These are phyloP conservation scores for Catharus ustulatus DNA, from an alignment of 2,797 vertebrate species.

Conservation along the genomic window DNA sequence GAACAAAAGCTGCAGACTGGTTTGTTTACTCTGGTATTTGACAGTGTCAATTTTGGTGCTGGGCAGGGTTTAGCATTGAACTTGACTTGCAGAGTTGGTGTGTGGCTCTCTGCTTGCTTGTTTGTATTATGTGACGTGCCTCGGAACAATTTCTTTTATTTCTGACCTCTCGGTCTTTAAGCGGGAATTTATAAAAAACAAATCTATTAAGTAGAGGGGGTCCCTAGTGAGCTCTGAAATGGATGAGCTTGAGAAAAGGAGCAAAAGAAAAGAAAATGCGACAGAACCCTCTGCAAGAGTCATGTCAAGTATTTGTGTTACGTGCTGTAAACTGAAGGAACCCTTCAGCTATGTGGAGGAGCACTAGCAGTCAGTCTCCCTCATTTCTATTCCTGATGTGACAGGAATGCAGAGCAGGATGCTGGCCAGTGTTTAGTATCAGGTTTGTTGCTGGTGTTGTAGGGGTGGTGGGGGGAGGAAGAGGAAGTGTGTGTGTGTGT, in stretches of 20 bases:
- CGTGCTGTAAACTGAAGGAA: not conserved
- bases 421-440: not conserved
- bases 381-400: not conserved
- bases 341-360: not conserved
- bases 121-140: not conserved
- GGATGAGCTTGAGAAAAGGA: not conserved
- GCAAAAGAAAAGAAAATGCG: not conserved
- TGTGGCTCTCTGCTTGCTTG: not conserved
- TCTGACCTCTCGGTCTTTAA: not conserved
- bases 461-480: not conserved
- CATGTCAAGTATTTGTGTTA: not conserved
- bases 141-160: not conserved
- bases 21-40: not conserved
- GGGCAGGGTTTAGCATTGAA: not conserved
- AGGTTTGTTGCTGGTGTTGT: not conserved
- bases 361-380: not conserved
- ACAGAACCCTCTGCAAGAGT: not conserved
- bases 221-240: not conserved
- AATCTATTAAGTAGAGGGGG: not conserved
- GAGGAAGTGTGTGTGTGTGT: conserved; percentile 20
- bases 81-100: not conserved
- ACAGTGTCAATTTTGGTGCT: not conserved
- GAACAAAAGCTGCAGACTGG: not conserved
- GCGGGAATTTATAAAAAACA: not conserved
- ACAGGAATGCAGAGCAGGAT: conserved; percentile 22